Base-by-base conservation (phyloP, 2,888 invertebrate species). In the Saturnia japonica region DNA sequence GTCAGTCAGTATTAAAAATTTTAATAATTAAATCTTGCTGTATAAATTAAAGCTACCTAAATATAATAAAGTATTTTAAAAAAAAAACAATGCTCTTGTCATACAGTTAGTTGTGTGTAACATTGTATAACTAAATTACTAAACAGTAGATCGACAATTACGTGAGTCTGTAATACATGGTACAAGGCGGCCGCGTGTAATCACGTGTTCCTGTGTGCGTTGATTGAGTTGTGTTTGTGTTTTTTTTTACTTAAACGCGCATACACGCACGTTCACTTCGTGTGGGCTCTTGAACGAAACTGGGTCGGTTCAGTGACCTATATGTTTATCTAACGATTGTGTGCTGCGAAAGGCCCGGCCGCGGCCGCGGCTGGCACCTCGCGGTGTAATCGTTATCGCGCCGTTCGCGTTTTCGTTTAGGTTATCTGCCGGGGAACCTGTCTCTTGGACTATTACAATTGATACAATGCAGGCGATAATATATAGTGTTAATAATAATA, bases 281-380 rank as follows among this genome's bases (percentile, higher is more conserved):
- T 83, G 82, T 82, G 79, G 79, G 81, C 80, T 85, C 82, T 85
- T 81, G 72, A 81, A 82, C 76, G 83, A 89, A 94, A 91, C 91
- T 94, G 82, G 94, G 94, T 93, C 93, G 91, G 94, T 93, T 94
- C 94, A 94, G 86, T 91, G 93, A 92, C 93, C 94, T 85, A 93
- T 93, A 91, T 94, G 94, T 94, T 94, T 94, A 93, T 93, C 93
- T 93, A 92, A 88, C 85, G 88, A 91, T 91, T 90, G 91, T 87
- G 85, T 82, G 84, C 85, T 86, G 86, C 87, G 85, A 85, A 87
- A 85, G 83, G 82, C 84, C 77, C 75, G 82, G 78, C 79, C 77
- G 82, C 76, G 82, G 78, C 79, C 77, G 82, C 76, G 82, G 78
- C 79, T 78, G 82, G 78, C 83, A 82, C 83, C 83, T 82, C 77